Evolutionary conservation across 2,888 invertebrate species (phyloP), one percentile per base, ranked within the genome.

Genomic region (Andrena minutula): DNA sequence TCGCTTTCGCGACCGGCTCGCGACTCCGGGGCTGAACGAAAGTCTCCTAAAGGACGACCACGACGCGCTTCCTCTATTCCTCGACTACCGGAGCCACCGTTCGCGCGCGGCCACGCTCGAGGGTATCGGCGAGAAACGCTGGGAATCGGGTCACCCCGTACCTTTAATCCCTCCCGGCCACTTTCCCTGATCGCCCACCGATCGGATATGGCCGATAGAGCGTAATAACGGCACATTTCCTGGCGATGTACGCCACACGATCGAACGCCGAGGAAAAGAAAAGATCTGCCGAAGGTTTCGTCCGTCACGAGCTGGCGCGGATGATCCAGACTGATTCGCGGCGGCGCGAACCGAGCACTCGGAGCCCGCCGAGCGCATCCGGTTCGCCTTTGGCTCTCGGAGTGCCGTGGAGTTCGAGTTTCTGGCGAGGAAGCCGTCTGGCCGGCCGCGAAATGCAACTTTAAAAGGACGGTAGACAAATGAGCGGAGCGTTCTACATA

Each of bases 401-500:
- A 73, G 53, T 60, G 68, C 69, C 65, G 83, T 73, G 68, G 80
- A 86, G 90, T 89, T 90, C 84, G 88, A 88, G 90, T 91, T 90
- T 90, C 90, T 88, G 73, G 69, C 75, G 75, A 64, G 58, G 76
- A 79, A 75, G 83, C 77, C 73, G 41, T 28, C 30, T 41, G 76
- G 68, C 68, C 65, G 74, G 74, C 78, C 84, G 88, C 88, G 88
- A 91, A 90, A 89, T 89, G 86, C 85, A 87, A 76, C 66, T 83
- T 88, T 92, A 91, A 92, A 89, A 86, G 88, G 84, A 83, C 89
- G 90, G 92, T 92, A 93, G 93, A 93, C 93, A 93, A 93, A 93
- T 93, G 93, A 92, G 93, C 90, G 86, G 90, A 90, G 88, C 93
- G 93, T 93, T 93, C 93, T 91, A 93, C 93, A 93, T 93, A 93